Percentiles rank a stretch among this genome's conserved stretches.
Conservation (phyloP, 2,113 vertebrate species). For the Sinosuthora webbiana region DNA sequence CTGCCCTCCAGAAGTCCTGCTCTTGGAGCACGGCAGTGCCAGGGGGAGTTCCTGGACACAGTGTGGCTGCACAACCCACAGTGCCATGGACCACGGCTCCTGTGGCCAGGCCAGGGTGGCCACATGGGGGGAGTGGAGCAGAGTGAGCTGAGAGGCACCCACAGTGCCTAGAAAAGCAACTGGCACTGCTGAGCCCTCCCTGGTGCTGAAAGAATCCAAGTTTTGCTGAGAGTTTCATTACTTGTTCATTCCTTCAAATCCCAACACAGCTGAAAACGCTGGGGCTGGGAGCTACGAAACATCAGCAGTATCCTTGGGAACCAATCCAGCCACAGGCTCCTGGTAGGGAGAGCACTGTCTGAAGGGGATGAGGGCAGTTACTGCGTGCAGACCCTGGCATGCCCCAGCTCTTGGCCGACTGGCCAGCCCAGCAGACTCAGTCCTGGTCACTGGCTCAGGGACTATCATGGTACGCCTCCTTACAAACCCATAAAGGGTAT, state of each 20-base stretch:
- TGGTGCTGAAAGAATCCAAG: rapidly evolving
- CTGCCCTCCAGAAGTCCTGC: no score
- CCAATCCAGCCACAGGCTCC: not conserved
- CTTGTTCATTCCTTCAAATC: not conserved
- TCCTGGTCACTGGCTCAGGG: not conserved
- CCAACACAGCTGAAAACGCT: not conserved
- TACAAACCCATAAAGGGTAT: rapidly evolving
- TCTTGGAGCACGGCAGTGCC: not conserved
- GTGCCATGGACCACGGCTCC: rapidly evolving
- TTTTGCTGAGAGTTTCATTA: not conserved
- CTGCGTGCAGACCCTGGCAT: rapidly evolving
- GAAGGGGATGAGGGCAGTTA: not conserved
- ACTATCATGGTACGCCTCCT: not conserved
- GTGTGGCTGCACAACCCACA: not conserved
- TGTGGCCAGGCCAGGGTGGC: rapidly evolving
- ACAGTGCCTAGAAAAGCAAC: not conserved
- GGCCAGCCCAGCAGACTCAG: not conserved
- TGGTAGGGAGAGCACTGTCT: rapidly evolving
- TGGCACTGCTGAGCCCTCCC: not conserved
- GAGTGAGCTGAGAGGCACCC: not conserved
- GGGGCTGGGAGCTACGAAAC: rapidly evolving
- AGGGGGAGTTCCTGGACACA: not conserved
- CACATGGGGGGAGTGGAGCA: rapidly evolving
- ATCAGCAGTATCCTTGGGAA: rapidly evolving
- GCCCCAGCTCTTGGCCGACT: not conserved